Conservation (phyloP, 2,888 invertebrate genomes). For the Tolmerus cingulatus region DNA sequence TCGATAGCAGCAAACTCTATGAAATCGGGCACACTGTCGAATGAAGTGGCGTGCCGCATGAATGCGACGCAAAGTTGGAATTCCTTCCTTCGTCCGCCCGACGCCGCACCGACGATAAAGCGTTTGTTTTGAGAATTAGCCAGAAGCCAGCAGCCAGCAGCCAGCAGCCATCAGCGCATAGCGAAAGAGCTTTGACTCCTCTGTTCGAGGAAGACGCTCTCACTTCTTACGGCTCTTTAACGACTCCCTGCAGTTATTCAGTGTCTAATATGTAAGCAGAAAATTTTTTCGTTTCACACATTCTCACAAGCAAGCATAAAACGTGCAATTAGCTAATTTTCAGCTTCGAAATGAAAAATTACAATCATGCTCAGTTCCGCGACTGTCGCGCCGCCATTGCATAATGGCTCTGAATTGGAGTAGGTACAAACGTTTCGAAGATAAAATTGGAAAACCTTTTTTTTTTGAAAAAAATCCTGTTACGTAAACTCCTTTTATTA, state of each 20-base stretch:
- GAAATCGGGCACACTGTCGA: background rate
- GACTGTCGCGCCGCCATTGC: background rate
- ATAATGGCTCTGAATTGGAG: background rate
- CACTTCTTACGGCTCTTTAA: background rate
- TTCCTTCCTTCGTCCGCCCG: background rate
- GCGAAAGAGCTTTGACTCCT: background rate
- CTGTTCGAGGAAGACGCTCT: background rate
- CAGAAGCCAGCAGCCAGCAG: background rate
- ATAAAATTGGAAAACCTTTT: background rate
- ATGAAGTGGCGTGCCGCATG: background rate
- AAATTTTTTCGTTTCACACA: background rate
- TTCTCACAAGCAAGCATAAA: background rate
- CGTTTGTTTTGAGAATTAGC: background rate
- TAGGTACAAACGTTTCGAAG: background rate
- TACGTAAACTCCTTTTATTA: too few relatives aligned
- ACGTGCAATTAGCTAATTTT: background rate
- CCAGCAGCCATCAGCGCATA: background rate
- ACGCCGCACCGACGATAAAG: background rate
- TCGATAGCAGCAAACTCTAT: background rate
- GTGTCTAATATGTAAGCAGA: background rate
- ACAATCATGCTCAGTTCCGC: background rate
- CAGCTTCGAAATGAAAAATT: background rate
- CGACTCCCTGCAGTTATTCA: background rate
- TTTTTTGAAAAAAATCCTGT: background rate
- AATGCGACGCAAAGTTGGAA: background rate